Evolutionary conservation across 2,113 vertebrate species (phyloP), one percentile per base, ranked within the genome.

Genomic region (Rhodinocichla rosea): DNA sequence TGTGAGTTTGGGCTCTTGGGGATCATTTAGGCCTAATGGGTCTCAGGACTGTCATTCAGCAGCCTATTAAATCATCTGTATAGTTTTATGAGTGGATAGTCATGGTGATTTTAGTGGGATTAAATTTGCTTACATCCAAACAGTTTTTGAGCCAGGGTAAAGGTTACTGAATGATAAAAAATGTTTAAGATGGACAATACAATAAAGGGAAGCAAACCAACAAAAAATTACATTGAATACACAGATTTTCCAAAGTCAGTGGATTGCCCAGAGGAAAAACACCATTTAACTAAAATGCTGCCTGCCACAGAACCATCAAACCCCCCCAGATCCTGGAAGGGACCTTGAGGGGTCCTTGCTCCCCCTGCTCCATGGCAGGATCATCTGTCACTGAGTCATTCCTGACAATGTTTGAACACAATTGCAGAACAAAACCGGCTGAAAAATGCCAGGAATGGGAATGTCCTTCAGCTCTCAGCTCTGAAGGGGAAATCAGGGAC

Each of bases 261-360:
- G 28, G 30, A 37, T 68, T 79, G 65, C 45, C 32, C 69, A 42
- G 32, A 71, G 56, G 6, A 59, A 89, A 89, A 82, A 11, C 13
- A 57, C 18, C 35, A 75, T 73, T 95, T 92, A 89, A 30, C 87
- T 94, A 87, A 95, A 97, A 47, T 52, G 47, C 73, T 94, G 26
- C 83, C 78, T 96, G 87, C 49, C 90, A 91, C 10, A 71, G 73
- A 84, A 28, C 52, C 56, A 63, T 94, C 84, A 94, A 78, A 13
- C 49, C 44, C 17, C 28, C 13, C 5, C 15, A 57, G 63, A 49
- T 80, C 63, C 83, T 74, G 69, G 64, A 71, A 82, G 78, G 39
- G 60, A 82, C 90, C 69, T 91, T 60, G 81, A 78, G 57, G 49
- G 65, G 74, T 64, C 10, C 10, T 47, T 45, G 67, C 77, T 75